A percentile compares a stretch with the other conserved stretches of the same genome.
These are phyloP conservation scores for Rutilus rutilus DNA, from an alignment of 2,113 vertebrate genomes.

Conservation along the genomic window DNA sequence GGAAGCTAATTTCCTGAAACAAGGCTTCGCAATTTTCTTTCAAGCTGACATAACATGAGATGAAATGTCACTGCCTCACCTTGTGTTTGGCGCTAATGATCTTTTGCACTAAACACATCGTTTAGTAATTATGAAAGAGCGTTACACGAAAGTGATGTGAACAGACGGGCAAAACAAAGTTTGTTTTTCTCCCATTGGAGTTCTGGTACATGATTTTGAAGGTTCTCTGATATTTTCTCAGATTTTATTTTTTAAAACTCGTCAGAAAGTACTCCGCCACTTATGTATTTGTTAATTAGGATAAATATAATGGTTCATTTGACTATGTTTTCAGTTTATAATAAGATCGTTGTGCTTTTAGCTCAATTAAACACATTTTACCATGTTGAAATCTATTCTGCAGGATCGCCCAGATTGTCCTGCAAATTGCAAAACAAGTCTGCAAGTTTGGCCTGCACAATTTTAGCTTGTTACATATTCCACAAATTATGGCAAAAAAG, in stretches of 20 bases:
- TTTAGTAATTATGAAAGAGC: slow-evolving; percentile 19
- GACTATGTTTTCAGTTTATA: background rate
- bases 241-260: background rate
- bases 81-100: slow-evolving; percentile 37
- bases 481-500: too few species aligned
- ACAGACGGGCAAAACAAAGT: background rate
- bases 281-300: background rate
- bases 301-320: background rate
- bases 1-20: slow-evolving; percentile 37
- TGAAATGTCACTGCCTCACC: slow-evolving; percentile 28
- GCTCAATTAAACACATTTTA: background rate
- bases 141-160: background rate
- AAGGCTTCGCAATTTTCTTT: slow-evolving; percentile 8
- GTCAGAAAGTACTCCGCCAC: background rate
- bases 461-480: too few species aligned
- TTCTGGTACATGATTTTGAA: background rate
- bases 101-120: slow-evolving; percentile 23
- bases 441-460: too few species aligned
- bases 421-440: too few species aligned
- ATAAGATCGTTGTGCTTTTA: background rate
- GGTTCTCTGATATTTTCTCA: background rate
- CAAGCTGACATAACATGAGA: background rate
- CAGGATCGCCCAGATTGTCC: too few species aligned
- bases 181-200: background rate
- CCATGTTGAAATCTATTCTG: background rate